Evolutionary conservation across 1,140 invertebrate genomes (phyloP).

Genomic region (Trichonephila clavipes): DNA sequence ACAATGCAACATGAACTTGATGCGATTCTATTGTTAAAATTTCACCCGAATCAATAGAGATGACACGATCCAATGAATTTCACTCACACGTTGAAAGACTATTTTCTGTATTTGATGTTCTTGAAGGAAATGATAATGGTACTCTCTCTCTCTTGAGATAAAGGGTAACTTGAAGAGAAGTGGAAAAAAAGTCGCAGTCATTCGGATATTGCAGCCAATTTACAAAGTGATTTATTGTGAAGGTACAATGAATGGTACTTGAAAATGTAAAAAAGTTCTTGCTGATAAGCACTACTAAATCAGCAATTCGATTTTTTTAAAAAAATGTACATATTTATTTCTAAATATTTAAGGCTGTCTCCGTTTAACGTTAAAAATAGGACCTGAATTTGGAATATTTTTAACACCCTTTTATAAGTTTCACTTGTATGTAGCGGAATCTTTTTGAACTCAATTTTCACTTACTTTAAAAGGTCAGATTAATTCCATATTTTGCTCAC

Average conservation of each 20-base stretch:
- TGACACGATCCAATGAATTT: not conserved
- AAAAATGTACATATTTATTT: no score
- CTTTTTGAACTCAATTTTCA: no score
- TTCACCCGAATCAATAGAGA: not conserved
- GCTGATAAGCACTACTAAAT: not conserved
- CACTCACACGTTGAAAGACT: not conserved
- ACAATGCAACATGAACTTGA: not conserved
- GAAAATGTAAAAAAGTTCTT: not conserved
- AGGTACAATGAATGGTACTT: not conserved
- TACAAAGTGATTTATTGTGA: not conserved
- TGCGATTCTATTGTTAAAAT: not conserved
- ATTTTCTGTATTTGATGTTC: not conserved
- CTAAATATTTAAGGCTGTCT: no score
- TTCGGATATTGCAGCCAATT: not conserved
- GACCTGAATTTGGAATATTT: no score
- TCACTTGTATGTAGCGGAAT: no score
- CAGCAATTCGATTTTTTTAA: no score
- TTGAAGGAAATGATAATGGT: not conserved
- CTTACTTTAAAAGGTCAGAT: no score
- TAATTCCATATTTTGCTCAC: no score
- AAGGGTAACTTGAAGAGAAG: not conserved
- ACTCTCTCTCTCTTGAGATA: constrained; percentile 35
- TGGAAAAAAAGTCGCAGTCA: not conserved
- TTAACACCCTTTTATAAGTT: no score
- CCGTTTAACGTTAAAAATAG: no score